Evolutionary conservation across 2,797 vertebrate genomes (phyloP).

Genomic region (Ciconia nigra): DNA sequence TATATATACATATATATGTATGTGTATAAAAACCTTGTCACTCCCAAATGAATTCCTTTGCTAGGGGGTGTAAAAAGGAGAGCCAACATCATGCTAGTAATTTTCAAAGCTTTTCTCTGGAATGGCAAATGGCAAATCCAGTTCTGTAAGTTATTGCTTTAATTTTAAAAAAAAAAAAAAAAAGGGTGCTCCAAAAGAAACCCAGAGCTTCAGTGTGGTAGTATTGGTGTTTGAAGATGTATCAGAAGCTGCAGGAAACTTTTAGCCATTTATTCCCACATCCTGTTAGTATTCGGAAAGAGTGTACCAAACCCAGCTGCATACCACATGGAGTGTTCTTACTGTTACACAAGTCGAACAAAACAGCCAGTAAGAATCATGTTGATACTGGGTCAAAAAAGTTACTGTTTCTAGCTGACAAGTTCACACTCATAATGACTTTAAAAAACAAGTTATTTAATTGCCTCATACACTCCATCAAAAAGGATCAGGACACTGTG

Average conservation of each 20-base stretch:
- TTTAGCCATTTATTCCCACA: neutral
- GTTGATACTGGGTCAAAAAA: neutral
- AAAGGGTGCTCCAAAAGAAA: neutral
- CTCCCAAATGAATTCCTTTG: neutral
- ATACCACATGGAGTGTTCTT: neutral
- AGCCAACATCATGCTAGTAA: neutral
- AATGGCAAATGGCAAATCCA: neutral
- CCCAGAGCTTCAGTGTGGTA: neutral
- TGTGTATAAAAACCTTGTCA: neutral
- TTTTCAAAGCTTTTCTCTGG: neutral
- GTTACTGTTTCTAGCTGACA: neutral
- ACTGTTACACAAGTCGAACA: neutral
- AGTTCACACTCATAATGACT: neutral
- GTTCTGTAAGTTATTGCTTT: neutral
- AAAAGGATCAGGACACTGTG: neutral
- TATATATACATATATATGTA: too few species aligned
- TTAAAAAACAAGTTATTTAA: neutral
- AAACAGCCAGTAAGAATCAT: neutral
- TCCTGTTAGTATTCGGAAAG: neutral
- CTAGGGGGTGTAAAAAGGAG: neutral
- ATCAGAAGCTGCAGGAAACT: neutral
- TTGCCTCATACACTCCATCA: neutral
- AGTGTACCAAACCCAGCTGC: neutral
- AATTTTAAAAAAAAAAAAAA: neutral
- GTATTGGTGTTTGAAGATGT: neutral